These are phyloP conservation scores for Sciurus carolinensis DNA, from an alignment of 2,797 vertebrate species.

Conservation along the genomic window DNA sequence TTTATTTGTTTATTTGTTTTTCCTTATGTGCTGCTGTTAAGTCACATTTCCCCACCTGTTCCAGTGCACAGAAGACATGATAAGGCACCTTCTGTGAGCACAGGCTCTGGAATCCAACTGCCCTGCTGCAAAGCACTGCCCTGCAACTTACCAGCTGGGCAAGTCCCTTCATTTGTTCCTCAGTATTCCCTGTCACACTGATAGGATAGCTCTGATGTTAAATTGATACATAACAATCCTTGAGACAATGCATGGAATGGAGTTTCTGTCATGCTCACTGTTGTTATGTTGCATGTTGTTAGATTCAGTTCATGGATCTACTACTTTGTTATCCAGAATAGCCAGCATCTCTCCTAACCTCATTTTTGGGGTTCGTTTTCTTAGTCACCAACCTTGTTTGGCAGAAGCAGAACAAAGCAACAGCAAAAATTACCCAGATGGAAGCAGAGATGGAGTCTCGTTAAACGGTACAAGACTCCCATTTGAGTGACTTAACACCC, in stretches of 20 bases:
- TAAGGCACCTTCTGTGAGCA: not conserved
- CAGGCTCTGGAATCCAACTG: not conserved
- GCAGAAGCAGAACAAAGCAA: not conserved
- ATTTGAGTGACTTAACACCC: not conserved
- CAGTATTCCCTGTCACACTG: not conserved
- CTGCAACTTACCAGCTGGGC: no score
- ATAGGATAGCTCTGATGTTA: not conserved
- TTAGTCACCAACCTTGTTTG: not conserved
- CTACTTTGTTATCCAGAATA: not conserved
- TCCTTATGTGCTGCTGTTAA: slow-evolving; percentile 64
- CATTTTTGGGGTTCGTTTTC: not conserved
- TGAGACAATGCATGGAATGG: not conserved
- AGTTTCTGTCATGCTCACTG: not conserved
- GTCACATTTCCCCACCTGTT: slow-evolving; percentile 66
- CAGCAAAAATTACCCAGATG: not conserved
- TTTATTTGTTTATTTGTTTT: slow-evolving; percentile 81
- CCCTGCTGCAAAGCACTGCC: not conserved
- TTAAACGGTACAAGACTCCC: no score
- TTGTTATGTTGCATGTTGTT: not conserved
- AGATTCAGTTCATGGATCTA: not conserved
- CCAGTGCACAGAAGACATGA: not conserved
- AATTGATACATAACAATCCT: not conserved
- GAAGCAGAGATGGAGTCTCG: not conserved
- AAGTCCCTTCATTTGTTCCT: no score
- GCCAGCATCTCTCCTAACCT: not conserved